Evolutionary conservation across 1,140 invertebrate species (phyloP).

Genomic region (Pseudoatta argentina): DNA sequence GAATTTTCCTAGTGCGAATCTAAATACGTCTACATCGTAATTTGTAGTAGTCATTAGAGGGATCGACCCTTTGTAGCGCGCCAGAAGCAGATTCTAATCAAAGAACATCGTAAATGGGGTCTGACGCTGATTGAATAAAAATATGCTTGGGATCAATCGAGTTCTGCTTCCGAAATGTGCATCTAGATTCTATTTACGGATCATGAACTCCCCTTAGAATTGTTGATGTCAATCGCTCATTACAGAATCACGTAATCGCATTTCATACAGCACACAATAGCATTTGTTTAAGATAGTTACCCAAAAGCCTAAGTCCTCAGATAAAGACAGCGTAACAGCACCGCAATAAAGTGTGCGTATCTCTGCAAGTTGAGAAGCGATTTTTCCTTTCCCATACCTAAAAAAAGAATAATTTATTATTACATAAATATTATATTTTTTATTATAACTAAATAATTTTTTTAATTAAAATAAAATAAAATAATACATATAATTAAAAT

Average conservation of each 20-base stretch:
- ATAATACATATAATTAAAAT: no score
- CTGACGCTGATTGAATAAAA: conserved; percentile 61
- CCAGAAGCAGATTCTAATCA: conserved; percentile 42
- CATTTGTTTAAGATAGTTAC: conserved; percentile 53
- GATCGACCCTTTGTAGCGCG: conserved; percentile 52
- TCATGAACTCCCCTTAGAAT: neutral
- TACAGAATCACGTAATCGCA: conserved; percentile 39
- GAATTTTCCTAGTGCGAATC: conserved; percentile 1
- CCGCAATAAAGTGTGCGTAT: conserved; percentile 13
- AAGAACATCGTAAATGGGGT: conserved; percentile 57
- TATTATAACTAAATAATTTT: neutral
- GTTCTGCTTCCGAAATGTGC: conserved; percentile 36
- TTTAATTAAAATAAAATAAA: neutral
- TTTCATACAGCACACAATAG: conserved; percentile 20
- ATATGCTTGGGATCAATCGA: conserved; percentile 52
- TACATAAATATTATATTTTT: conserved; percentile 6
- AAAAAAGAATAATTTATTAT: conserved; percentile 1
- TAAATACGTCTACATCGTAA: conserved; percentile 23
- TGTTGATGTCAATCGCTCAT: conserved; percentile 49
- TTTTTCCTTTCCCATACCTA: conserved; percentile 43
- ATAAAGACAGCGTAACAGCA: conserved; percentile 30
- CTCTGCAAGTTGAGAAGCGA: conserved; percentile 34
- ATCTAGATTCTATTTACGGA: conserved; percentile 49
- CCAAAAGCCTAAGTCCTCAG: conserved; percentile 41
- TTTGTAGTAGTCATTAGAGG: conserved; percentile 41